phyloP scores from a whole-genome alignment of 64 coral and sea anemone species.

The Montipora capricornis region DNA sequence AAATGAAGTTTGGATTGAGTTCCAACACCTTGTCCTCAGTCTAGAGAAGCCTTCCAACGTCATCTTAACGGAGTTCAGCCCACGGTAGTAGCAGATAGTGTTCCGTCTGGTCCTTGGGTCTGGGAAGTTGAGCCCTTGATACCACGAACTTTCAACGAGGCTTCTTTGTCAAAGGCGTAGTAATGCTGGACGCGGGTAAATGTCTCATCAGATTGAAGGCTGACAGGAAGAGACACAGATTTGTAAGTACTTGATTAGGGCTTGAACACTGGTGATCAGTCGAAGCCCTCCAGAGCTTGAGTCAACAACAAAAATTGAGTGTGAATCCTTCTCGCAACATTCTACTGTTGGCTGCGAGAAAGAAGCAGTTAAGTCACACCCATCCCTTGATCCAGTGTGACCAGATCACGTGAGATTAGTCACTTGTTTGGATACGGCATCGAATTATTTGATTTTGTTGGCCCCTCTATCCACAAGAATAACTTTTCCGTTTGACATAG shows the following conservation, averaged over 20 bases:
- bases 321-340: too few species aligned
- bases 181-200: too few species aligned
- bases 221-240: too few species aligned
- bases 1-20: too few species aligned
- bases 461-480: not conserved
- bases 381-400: not conserved
- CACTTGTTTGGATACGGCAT: too few species aligned
- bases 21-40: slow-evolving; percentile 5
- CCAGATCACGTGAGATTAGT: slow-evolving; percentile 47
- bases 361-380: too few species aligned
- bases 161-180: not conserved
- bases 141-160: slow-evolving; percentile 12
- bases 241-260: slow-evolving; percentile 58
- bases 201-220: too few species aligned
- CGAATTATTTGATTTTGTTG: too few species aligned
- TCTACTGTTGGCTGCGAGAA: too few species aligned
- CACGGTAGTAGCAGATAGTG: slow-evolving; percentile 50
- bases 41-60: slow-evolving; percentile 42
- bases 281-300: not conserved
- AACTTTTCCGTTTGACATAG: slow-evolving; percentile 11
- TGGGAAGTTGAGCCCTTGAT: slow-evolving; percentile 48
- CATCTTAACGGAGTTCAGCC: slow-evolving; percentile 53
- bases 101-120: slow-evolving; percentile 63
- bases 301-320: too few species aligned
- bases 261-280: not conserved